Base-by-base conservation (phyloP, 2,113 vertebrate species). In the Mesitornis unicolor region DNA sequence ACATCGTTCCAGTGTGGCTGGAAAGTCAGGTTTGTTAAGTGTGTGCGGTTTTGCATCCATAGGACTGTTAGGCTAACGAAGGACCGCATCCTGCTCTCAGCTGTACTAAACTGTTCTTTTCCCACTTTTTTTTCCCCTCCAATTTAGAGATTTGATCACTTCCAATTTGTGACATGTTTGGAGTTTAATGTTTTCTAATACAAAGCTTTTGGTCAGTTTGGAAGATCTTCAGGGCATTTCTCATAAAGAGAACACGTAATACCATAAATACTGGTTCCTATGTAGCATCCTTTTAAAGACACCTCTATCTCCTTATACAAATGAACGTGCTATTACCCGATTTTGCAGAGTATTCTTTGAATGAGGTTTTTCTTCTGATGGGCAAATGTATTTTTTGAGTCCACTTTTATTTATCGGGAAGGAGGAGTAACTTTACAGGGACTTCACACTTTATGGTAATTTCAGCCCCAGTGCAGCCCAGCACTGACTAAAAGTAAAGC, bases 191-290 rank as follows among this genome's bases (percentile, higher is more conserved):
- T 61, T 89, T 96, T 92, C 40, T 48, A 38, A 11, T 54, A 20
- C 25, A 60, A 73, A 73, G 36, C 29, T 6, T 80, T 84, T 67
- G 90, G 43, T 70, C 71, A 50, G 42, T 83, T 85, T 84, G 56
- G 70, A 95, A 65, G 84, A 84, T 89, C 76, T 85, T 93, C 64
- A 90, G 70, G 70, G 36, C 38, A 60, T 93, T 97, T 96, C 84
- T 93, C 89, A 93, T 88, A 86, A 94, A 65, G 65, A 90, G 80
- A 87, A 67, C 38, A 78, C 68, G n/a, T n/a, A n/a, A 40, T 59
- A 70, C 84, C 20, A 75, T 94, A 88, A 93, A 82, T 94, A 93
- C 48, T 90, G 78, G 80, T 67, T 94, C 86, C 78, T 93, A 11
- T 64, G 35, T 3, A 67, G 61, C 74, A 53, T 61, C 82, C 33